Percentiles rank a stretch among this genome's conserved stretches.
Conservation (phyloP, 2,113 vertebrate species). For the Seriola aureovittata region DNA sequence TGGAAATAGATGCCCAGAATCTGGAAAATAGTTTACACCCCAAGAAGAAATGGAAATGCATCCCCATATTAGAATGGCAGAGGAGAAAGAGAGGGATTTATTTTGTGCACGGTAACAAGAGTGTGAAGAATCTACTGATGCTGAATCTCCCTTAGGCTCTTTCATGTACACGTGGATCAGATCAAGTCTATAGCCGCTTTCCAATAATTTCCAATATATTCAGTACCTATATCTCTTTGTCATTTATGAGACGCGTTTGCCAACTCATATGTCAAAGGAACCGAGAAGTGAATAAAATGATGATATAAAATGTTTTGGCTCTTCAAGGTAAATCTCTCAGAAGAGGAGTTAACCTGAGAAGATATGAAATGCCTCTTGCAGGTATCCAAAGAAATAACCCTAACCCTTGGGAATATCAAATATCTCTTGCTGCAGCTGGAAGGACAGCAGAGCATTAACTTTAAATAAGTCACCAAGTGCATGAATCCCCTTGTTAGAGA, state of each 20-base stretch:
- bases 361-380: neutral
- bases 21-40: conserved; percentile 5
- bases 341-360: neutral
- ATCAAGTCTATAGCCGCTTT: neutral
- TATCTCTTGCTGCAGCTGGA: too few species aligned
- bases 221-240: conserved; percentile 7
- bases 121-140: neutral
- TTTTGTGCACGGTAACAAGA: neutral
- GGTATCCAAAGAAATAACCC: too few species aligned
- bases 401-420: too few species aligned
- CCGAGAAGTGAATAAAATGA: neutral
- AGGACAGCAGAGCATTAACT: too few species aligned
- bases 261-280: neutral
- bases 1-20: neutral
- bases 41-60: conserved; percentile 4
- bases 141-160: neutral
- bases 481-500: too few species aligned
- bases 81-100: neutral
- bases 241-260: neutral
- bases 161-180: neutral
- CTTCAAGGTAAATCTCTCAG: neutral
- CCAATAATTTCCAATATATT: neutral
- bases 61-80: neutral
- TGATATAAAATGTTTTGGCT: neutral
- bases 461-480: too few species aligned